Evolutionary conservation across 2,797 vertebrate species (phyloP).

Genomic region (Miichthys miiuy): DNA sequence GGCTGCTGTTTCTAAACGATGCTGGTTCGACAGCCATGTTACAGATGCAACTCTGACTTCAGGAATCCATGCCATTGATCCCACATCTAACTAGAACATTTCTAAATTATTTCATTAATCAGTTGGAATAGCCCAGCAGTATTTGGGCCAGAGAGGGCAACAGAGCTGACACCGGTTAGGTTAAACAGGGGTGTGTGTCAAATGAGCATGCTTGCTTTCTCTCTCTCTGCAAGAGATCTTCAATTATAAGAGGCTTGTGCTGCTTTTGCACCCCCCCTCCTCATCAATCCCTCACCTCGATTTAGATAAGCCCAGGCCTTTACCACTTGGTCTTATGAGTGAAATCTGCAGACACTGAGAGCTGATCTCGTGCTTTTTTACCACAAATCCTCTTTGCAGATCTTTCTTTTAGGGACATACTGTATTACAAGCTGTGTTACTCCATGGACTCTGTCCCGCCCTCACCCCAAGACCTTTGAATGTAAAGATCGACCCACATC

Average conservation of each 20-base stretch:
- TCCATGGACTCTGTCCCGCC: conserved; percentile 42
- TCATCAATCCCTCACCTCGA: conserved; percentile 70
- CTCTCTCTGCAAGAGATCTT: conserved; percentile 67
- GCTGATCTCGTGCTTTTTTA: conserved; percentile 59
- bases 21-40: conserved; percentile 10
- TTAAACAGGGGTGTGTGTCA: conserved; percentile 55
- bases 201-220: conserved; percentile 38
- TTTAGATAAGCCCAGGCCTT: conserved; percentile 73
- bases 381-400: conserved; percentile 74
- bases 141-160: conserved; percentile 44
- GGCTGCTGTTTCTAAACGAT: conserved; percentile 17
- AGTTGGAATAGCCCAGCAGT: conserved; percentile 48
- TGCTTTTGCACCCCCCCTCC: conserved; percentile 56
- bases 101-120: conserved; percentile 70
- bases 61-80: conserved; percentile 64
- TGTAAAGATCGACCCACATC: conserved; percentile 52
- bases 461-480: conserved; percentile 32
- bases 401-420: conserved; percentile 61
- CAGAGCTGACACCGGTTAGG: conserved; percentile 41
- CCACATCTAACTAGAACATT: conserved; percentile 44
- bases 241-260: conserved; percentile 76
- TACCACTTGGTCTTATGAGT: conserved; percentile 61
- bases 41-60: conserved; percentile 33
- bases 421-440: conserved; percentile 52
- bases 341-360: conserved; percentile 61